Conservation (phyloP, 2,113 vertebrate species). For the Sorex fumeus region DNA sequence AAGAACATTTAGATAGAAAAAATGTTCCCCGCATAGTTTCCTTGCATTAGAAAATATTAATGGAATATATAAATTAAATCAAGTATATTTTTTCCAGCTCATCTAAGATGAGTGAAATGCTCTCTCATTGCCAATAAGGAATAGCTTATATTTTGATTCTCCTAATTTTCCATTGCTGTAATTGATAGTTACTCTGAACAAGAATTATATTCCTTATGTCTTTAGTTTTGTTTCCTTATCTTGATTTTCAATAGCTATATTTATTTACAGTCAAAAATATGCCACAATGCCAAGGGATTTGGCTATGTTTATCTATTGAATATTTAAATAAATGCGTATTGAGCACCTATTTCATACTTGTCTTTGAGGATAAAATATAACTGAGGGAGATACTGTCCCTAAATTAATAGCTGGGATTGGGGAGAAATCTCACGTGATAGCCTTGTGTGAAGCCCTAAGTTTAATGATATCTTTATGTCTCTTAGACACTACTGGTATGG, state of each 20-base stretch:
- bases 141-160: not conserved
- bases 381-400: not conserved
- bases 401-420: too few relatives aligned
- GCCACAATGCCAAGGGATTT: not conserved
- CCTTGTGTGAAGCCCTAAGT: too few relatives aligned
- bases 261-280: not conserved
- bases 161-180: not conserved
- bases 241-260: not conserved
- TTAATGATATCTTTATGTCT: too few relatives aligned
- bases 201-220: not conserved
- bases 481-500: too few relatives aligned
- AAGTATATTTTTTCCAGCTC: not conserved
- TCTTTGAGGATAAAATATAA: not conserved
- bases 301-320: not conserved
- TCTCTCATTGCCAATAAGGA: not conserved
- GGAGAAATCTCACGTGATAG: too few relatives aligned
- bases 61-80: not conserved
- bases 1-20: not conserved
- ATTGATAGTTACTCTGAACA: not conserved
- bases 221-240: not conserved
- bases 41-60: not conserved
- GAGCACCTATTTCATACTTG: not conserved
- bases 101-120: conserved; percentile 8
- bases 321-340: not conserved
- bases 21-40: not conserved